Evolutionary conservation across 2,113 vertebrate genomes (phyloP), one percentile per base, ranked within the genome.

Genomic region (Sylvilagus bachmani): DNA sequence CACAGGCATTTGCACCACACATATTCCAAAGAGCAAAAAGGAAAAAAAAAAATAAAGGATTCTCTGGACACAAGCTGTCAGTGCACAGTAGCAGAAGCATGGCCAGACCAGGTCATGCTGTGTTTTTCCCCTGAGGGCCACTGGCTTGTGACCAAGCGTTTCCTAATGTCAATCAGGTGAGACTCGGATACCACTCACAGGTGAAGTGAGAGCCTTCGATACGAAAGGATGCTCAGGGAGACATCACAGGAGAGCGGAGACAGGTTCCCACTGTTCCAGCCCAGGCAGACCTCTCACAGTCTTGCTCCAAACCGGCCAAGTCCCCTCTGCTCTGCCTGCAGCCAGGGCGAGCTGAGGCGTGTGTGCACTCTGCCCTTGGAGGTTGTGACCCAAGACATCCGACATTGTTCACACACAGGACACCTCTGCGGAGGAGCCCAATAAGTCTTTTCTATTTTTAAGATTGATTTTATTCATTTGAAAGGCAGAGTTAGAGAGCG

Each of bases 11-110:
- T 16, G n/a, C 81, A 58, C 67, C 62, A 29, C 6, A 55, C 61
- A 67, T 75, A 93, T 81, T 82, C 84, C 77, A 78, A 73, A 69
- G 55, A 83, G 92, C 29, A 91, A 74, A 49, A 58, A 25, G n/a
- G 67, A 73, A 70, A 10, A 44, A 58, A 19, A 58, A 13, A 58
- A 19, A 58, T 5, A 58, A 55, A 10, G 51, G 10, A 25, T 27
- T 6, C 67, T 53, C 49, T 36, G 67, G 80, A 24, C 55, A 49
- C 36, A 58, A 44, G 49, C 33, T 53, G 44, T 74, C 53, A 66
- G 21, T 84, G 33, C 64, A 58, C 49, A 86, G 29, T 17, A 67
- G 61, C 49, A 31, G 49, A 14, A 25, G 12, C 25, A 36, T 5
- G 77, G 21, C 78, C 33, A 27, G 51, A 17, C 82, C 14, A 4